These are phyloP conservation scores for Mareca penelope DNA, from an alignment of 2,797 vertebrate genomes.

Conservation along the genomic window DNA sequence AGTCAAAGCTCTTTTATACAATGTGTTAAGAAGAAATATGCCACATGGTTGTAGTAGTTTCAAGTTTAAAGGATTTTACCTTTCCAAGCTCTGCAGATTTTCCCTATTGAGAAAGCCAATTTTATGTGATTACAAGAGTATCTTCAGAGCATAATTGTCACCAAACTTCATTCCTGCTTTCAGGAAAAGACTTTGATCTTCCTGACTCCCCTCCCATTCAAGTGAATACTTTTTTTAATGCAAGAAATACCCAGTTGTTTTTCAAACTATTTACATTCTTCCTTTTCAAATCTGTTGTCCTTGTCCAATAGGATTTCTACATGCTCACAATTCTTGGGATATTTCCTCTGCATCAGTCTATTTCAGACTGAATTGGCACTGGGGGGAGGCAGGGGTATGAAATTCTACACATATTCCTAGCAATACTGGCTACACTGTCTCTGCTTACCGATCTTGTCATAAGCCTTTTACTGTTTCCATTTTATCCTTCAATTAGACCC, in stretches of 20 bases:
- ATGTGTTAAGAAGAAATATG: neutral
- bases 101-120: neutral
- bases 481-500: slow-evolving; percentile 58
- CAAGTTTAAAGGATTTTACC: neutral
- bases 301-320: slow-evolving; percentile 17
- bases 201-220: neutral
- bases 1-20: neutral
- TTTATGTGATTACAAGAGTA: neutral
- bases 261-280: slow-evolving; percentile 12
- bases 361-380: neutral
- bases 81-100: neutral
- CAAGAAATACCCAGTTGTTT: neutral
- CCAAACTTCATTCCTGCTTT: neutral
- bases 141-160: neutral
- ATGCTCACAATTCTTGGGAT: slow-evolving; percentile 26
- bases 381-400: neutral
- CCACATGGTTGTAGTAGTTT: neutral
- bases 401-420: neutral
- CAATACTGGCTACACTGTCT: neutral
- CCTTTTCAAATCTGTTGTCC: neutral
- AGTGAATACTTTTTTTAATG: neutral
- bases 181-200: slow-evolving; percentile 13
- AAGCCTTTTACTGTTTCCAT: slow-evolving; percentile 22
- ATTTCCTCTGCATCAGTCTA: neutral
- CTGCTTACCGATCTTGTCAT: slow-evolving; percentile 15